Evolutionary conservation across 2,113 vertebrate species (phyloP).

Genomic region (Trogon melanurus): DNA sequence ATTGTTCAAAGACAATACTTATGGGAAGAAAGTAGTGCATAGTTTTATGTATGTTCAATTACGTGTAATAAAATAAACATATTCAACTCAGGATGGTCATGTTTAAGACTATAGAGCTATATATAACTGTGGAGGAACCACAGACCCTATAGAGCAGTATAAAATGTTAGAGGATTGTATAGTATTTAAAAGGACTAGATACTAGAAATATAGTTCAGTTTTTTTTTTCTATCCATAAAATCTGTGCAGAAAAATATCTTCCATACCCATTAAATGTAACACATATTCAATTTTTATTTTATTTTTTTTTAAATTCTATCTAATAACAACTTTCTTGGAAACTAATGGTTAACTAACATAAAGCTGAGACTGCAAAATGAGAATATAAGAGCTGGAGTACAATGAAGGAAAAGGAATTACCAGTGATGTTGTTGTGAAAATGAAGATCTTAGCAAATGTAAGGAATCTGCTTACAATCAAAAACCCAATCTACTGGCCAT

Average conservation of each 20-base stretch:
- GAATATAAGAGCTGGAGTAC: background rate
- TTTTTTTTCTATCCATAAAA: background rate
- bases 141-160: background rate
- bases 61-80: background rate
- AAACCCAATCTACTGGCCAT: background rate
- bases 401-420: background rate
- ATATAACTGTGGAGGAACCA: background rate
- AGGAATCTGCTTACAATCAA: background rate
- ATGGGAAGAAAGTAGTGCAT: background rate
- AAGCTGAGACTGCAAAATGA: background rate
- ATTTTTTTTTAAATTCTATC: background rate
- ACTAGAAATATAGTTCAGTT: background rate
- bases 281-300: background rate
- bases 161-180: background rate
- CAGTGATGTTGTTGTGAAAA: background rate
- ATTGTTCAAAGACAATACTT: background rate
- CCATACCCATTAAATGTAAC: background rate
- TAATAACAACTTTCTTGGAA: background rate
- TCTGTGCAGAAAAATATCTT: background rate
- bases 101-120: background rate
- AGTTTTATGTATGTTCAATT: background rate
- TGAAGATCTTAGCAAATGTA: background rate
- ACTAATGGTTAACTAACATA: background rate
- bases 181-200: background rate
- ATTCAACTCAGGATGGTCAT: background rate